Evolutionary conservation across 2,888 invertebrate genomes (phyloP), one percentile per base, ranked within the genome.

Genomic region (Lepidochitona cinerea): DNA sequence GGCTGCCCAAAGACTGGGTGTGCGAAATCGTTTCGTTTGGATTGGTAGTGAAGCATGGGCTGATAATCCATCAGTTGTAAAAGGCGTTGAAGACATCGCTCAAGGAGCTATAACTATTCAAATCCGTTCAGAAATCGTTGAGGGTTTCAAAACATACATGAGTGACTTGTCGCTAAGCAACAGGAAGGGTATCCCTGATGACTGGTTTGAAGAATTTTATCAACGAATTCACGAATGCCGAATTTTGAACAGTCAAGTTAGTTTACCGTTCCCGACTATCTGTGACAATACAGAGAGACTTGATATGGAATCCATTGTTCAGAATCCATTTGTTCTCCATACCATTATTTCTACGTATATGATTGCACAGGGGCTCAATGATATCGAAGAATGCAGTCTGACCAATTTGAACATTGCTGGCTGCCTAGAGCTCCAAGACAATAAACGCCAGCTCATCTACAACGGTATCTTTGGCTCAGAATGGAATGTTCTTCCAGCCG

Each of bases 151-250:
- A 12, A 72, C 79, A 4, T 90, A 86, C 77, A 78, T 90, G 41
- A 84, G 83, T 37, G 81, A 76, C 3, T 75, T 91, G 65, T 87
- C 86, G 0, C 83, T 88, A 32, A 80, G 80, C 26, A 85, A 88
- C 67, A 88, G 89, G 41, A 82, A 81, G 2, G 86, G 87, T 4
- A 86, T 91, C 54, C 91, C 91, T 4, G 84, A 88, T 71, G 88
- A 88, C 70, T 91, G 91, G 91, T 90, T 91, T 70, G 89, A 90
- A 59, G 91, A 91, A 54, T 87, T 90, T 49, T 90, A 88, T 84
- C 90, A 91, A 78, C 84, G 85, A 1, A 73, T 88, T 9, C 84
- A 85, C 71, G 77, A 88, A 72, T 91, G 91, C 76, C 84, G 87
- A 37, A 81, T 90, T 33, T 78, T 87, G 0, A 83, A 83, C 52